Evolutionary conservation across 1,140 invertebrate species (phyloP), one percentile per base, ranked within the genome.

Genomic region (Liolophura sinensis): DNA sequence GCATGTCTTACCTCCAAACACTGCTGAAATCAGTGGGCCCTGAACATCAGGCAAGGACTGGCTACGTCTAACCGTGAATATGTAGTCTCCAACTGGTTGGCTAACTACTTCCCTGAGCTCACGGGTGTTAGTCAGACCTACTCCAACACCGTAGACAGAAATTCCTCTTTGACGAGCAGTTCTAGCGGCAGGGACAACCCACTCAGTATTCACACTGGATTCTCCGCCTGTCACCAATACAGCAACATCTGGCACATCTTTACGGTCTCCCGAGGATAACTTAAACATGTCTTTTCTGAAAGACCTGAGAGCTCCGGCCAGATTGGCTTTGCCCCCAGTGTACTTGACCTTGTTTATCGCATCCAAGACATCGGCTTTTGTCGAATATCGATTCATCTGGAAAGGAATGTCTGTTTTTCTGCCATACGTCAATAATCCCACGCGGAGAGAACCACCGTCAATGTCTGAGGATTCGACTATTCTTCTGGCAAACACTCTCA

Each of bases 181-280:
- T 58, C 66, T 60, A 25, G 77, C 77, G 64, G 77, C 73, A 0
- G 70, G 67, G 15, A 75, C 65, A 16, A 72, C 75, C 49, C 63
- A 66, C 59, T 62, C 52, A 14, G 73, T 60, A 63, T 75, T 73
- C 20, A 77, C 69, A 65, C 77, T 73, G 12, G 77, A 78, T 15
- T 70, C 64, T 48, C 76, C 74, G 48, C 72, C 74, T 20, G 74
- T 76, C 14, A 79, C 54, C 20, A 79, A 48, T 16, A 79, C 71
- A 50, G 62, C 56, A 40, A 77, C 65, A 60, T 78, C 70, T 46
- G 64, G 46, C 7, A 57, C 72, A 4, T 63, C 66, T 1, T 48
- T 9, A 40, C 70, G 52, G 40, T 68, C 70, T 3, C 70, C 70
- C 40, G 68, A 62, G 31, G 46, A 25, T 16, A 50, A 22, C 24